phyloP scores from a whole-genome alignment of 2,113 vertebrate genomes.

The Saguinus midas region DNA sequence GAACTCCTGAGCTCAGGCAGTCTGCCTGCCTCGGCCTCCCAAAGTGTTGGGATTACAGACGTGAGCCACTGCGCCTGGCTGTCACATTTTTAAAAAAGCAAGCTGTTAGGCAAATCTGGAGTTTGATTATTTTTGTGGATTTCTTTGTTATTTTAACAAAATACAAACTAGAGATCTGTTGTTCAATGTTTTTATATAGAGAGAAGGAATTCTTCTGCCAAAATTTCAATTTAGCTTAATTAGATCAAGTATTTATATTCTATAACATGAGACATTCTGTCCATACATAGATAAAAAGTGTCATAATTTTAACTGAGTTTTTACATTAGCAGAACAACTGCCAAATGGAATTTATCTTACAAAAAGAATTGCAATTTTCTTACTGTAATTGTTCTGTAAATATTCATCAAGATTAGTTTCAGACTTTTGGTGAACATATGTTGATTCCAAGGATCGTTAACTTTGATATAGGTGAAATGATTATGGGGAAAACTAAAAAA shows the following conservation, averaged over 20 bases:
- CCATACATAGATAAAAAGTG: constrained; percentile 24
- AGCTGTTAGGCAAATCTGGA: constrained; percentile 2
- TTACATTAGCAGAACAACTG: background rate
- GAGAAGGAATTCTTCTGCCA: constrained; percentile 23
- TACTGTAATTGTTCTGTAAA: background rate
- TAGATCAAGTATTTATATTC: constrained; percentile 42
- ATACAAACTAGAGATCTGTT: constrained; percentile 19
- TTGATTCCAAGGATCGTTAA: constrained; percentile 24
- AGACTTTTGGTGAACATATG: constrained; percentile 8
- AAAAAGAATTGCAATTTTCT: constrained; percentile 38
- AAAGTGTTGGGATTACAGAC: too few species aligned
- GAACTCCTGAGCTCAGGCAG: too few species aligned
- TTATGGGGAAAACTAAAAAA: background rate
- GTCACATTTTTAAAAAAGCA: constrained; percentile 30
- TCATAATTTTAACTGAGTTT: constrained; percentile 27
- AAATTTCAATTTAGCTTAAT: constrained; percentile 49
- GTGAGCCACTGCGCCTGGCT: too few species aligned
- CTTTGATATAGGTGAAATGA: background rate
- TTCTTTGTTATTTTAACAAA: constrained; percentile 50
- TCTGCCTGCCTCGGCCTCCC: too few species aligned
- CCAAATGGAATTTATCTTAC: constrained; percentile 38
- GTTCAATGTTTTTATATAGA: constrained; percentile 33
- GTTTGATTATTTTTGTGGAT: constrained; percentile 37
- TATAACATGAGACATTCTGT: background rate
- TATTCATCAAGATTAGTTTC: constrained; percentile 31